These are phyloP conservation scores for Leucosticte australis DNA, from an alignment of 2,113 vertebrate genomes.

Conservation along the genomic window DNA sequence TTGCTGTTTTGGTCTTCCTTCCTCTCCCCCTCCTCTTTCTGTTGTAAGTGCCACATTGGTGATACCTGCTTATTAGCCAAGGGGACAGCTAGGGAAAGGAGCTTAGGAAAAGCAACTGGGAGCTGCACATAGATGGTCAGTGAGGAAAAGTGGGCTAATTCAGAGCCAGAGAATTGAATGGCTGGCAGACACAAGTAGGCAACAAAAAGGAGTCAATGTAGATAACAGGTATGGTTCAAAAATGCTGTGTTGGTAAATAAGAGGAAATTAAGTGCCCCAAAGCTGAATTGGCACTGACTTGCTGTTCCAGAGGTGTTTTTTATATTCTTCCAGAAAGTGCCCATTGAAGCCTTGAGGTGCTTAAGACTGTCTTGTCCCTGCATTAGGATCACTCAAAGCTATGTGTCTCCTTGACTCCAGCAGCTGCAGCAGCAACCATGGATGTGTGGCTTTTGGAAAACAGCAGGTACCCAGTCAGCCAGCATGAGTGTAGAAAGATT, in stretches of 20 bases:
- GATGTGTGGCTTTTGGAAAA: not conserved
- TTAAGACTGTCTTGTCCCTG: not conserved
- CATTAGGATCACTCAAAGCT: not conserved
- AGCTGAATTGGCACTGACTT: not conserved
- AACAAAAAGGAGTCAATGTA: not conserved
- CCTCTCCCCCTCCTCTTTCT: not conserved
- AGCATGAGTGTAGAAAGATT: not conserved
- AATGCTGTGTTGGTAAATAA: not conserved
- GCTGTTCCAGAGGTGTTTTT: not conserved
- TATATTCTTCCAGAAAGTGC: not conserved
- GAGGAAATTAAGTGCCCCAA: not conserved
- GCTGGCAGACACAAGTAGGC: not conserved
- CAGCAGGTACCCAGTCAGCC: not conserved
- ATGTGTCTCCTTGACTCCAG: accelerated
- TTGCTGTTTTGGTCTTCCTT: not conserved
- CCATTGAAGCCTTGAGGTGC: not conserved
- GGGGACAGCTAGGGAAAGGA: not conserved
- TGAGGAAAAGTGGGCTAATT: not conserved
- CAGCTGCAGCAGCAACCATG: not conserved
- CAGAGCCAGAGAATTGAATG: not conserved
- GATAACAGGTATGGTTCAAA: not conserved
- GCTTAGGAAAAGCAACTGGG: not conserved
- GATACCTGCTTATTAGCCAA: not conserved
- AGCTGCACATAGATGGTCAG: not conserved
- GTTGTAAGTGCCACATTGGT: not conserved